Conservation (phyloP, 2,797 vertebrate species). For the Microchirus variegatus region DNA sequence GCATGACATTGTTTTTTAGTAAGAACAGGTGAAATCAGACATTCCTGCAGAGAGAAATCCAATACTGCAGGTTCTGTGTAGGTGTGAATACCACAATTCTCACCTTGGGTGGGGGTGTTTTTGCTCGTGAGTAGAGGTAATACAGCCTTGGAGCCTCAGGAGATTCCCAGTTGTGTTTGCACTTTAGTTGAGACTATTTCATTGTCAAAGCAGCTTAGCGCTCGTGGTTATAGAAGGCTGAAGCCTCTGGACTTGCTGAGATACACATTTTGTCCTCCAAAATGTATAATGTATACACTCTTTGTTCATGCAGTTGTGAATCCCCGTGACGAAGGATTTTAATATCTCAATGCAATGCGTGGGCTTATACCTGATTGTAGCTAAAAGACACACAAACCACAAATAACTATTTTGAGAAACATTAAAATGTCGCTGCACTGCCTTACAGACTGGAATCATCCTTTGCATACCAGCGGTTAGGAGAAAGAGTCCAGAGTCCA, state of each 20-base stretch:
- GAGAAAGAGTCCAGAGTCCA: background rate
- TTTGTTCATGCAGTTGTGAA: background rate
- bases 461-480: background rate
- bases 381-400: no score
- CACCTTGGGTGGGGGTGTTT: constrained; percentile 53
- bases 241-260: constrained; percentile 23
- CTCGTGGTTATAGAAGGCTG: constrained; percentile 31
- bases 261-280: constrained; percentile 17
- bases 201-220: constrained; percentile 40
- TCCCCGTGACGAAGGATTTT: background rate
- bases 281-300: constrained; percentile 5
- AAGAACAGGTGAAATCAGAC: constrained; percentile 28
- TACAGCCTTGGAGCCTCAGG: constrained; percentile 44
- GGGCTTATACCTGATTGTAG: no score
- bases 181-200: constrained; percentile 37
- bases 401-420: background rate
- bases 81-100: constrained; percentile 59
- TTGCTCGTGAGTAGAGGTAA: constrained; percentile 30
- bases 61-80: constrained; percentile 38
- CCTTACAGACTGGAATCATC: background rate
- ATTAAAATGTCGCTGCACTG: background rate
- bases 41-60: constrained; percentile 17
- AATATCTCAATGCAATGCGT: no score
- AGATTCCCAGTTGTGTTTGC: constrained; percentile 55
- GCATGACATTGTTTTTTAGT: background rate